phyloP scores from a whole-genome alignment of 2,888 invertebrate genomes.

The Drosophila testacea region DNA sequence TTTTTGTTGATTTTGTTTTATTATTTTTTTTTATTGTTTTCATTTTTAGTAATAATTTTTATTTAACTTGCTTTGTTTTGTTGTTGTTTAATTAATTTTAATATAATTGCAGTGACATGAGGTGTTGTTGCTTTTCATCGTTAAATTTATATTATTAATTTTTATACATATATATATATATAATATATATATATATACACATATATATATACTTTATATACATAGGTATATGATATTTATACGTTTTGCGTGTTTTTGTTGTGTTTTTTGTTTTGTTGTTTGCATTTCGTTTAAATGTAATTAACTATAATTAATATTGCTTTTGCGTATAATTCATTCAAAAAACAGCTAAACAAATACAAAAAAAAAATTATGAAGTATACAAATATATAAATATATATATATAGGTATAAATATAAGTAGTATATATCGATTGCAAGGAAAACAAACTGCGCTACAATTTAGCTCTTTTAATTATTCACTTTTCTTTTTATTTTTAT shows the following conservation, averaged over 20 bases:
- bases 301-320: constrained; percentile 85
- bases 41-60: constrained; percentile 78
- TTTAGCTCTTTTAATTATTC: constrained; percentile 29
- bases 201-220: constrained; percentile 42
- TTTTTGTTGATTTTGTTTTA: constrained; percentile 42
- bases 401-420: constrained; percentile 13
- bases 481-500: constrained; percentile 30
- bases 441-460: constrained; percentile 71
- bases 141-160: constrained; percentile 65
- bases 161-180: constrained; percentile 39
- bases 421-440: constrained; percentile 47
- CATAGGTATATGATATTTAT: constrained; percentile 40
- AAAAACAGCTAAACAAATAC: constrained; percentile 75
- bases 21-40: constrained; percentile 43
- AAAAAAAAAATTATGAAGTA: constrained; percentile 54
- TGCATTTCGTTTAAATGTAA: constrained; percentile 72
- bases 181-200: constrained; percentile 39
- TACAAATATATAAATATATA: constrained; percentile 21
- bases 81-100: constrained; percentile 82
- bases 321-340: constrained; percentile 82
- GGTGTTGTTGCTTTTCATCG: constrained; percentile 78
- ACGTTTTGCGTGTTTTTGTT: constrained; percentile 26
- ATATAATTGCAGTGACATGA: constrained; percentile 83
- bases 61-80: constrained; percentile 75
- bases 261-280: constrained; percentile 38